Evolutionary conservation across 2,888 invertebrate species (phyloP), one percentile per base, ranked within the genome.

Genomic region (Euproctis similis): DNA sequence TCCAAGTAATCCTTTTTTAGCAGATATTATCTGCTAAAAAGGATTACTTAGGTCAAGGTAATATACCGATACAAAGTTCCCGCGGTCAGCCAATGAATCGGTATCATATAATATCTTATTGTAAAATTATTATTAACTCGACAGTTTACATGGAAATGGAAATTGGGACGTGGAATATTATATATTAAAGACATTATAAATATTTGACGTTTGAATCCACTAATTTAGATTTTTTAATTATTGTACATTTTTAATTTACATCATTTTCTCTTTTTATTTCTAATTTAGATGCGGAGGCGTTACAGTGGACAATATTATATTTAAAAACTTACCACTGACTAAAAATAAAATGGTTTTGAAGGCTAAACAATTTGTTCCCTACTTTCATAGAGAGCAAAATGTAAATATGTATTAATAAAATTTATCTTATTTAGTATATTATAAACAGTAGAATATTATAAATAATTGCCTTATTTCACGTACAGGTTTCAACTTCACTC

Each of bases 241-340:
- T 19, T 1, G 6, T 18, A 18, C n/a, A 18, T 18, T 7, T 5
- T 7, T 19, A 2, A 19, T 2, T 8, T 19, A 5, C 8, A n/a
- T 19, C n/a, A 5, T 19, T 4, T 19, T 19, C 2, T n/a, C n/a
- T 8, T 12, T 7, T 19, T 19, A 7, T 19, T 19, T 13, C 8
- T 12, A 26, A 51, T 53, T 8, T 25, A 66, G 66, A 7, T 60
- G 63, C 28, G 61, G 58, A 6, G 64, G 67, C 8, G 32, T 66
- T 12, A 10, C 30, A 4, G 34, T 66, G n/a, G 35, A 47, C 19
- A 45, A 43, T 28, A 24, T 66, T 1, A 39, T 40, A 26, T 48
- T 53, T 2, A 34, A 35, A 23, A 31, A 56, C 18, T 22, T 53
- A 12, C 43, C 47, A 5, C 25, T 33, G 7, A 2, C 26, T 4